A percentile compares a stretch with the other conserved stretches of the same genome.
phyloP scores from a whole-genome alignment of 2,888 invertebrate genomes.

The Agrochola macilenta region DNA sequence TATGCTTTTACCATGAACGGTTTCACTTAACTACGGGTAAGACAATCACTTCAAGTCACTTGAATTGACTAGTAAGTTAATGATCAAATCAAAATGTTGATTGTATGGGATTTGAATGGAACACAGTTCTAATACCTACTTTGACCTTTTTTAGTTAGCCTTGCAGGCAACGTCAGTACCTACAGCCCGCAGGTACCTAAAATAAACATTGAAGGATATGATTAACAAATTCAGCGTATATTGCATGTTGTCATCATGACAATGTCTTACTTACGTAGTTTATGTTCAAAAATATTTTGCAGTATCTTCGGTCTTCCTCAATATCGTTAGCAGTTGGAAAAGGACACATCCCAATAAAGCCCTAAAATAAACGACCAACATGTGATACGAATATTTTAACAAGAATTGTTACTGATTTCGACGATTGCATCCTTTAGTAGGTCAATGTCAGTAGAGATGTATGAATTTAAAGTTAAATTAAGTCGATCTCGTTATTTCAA shows the following conservation, averaged over 20 bases:
- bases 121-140: background rate
- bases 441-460: constrained; percentile 38
- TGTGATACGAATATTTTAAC: constrained; percentile 46
- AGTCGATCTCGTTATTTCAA: background rate
- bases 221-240: background rate
- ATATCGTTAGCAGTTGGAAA: constrained; percentile 22
- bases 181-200: background rate
- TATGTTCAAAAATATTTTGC: background rate
- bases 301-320: constrained; percentile 2
- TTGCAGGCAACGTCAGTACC: background rate
- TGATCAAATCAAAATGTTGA: background rate
- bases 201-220: constrained; percentile 1
- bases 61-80: background rate
- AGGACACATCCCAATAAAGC: constrained; percentile 8
- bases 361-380: background rate
- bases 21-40: background rate
- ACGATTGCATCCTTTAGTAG: constrained; percentile 22
- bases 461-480: constrained; percentile 28
- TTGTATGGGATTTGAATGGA: background rate
- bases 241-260: background rate
- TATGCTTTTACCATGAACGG: background rate
- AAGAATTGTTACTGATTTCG: constrained; percentile 11
- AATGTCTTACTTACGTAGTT: background rate
- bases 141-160: background rate
- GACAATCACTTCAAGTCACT: background rate